A percentile compares a stretch with the other conserved stretches of the same genome.
phyloP scores from a whole-genome alignment of 2,113 vertebrate species.

The Anser brachyrhynchus region DNA sequence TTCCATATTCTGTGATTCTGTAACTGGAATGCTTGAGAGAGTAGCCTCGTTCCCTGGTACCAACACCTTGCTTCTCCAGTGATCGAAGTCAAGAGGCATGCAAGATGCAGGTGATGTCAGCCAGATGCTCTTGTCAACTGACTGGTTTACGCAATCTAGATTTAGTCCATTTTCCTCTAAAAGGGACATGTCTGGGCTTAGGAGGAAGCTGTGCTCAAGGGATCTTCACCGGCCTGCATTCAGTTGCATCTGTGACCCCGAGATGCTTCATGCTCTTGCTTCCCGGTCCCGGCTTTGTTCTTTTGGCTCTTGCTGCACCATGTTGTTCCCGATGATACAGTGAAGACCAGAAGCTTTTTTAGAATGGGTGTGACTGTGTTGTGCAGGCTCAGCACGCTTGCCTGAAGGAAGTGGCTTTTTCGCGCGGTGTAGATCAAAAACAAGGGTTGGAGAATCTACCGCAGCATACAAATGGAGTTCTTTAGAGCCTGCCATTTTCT shows the following conservation, averaged over 20 bases:
- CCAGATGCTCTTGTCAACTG: background rate
- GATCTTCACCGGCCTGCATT: background rate
- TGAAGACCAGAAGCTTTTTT: background rate
- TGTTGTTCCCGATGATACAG: background rate
- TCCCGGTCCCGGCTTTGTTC: background rate
- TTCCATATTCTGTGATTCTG: too few species aligned
- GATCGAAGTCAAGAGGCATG: rapidly evolving
- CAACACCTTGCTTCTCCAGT: background rate
- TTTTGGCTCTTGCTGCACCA: background rate
- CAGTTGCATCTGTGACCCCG: background rate
- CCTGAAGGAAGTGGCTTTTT: background rate
- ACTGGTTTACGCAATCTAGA: background rate
- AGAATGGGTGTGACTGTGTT: background rate
- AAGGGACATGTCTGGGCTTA: background rate
- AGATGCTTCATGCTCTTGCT: background rate
- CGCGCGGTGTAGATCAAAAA: background rate
- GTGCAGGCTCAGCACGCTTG: background rate
- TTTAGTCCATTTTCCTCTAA: background rate
- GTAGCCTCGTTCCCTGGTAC: background rate
- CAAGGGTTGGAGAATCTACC: background rate
- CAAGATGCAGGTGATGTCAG: background rate
- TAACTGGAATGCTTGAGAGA: background rate
- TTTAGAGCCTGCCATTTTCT: background rate
- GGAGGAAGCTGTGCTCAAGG: background rate
- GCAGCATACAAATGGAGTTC: background rate